A percentile compares a stretch with the other conserved stretches of the same genome.
Conservation (phyloP, 2,113 vertebrate species). For the Tylochromis polylepis region DNA sequence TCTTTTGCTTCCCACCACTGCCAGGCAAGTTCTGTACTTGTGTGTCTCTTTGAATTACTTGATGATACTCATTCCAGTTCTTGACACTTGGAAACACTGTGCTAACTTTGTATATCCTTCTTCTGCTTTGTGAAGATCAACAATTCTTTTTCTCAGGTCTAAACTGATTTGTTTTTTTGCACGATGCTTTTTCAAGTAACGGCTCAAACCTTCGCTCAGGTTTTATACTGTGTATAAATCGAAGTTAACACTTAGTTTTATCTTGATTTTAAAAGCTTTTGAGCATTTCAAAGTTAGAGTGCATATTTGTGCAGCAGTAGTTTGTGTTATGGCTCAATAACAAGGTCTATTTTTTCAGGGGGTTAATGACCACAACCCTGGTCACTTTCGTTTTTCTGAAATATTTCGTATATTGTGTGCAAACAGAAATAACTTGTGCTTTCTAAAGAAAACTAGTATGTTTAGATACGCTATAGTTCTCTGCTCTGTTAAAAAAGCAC, state of each 20-base stretch:
- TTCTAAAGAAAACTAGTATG: background rate
- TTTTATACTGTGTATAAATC: background rate
- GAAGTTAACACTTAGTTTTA: background rate
- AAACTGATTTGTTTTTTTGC: background rate
- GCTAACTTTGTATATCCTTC: background rate
- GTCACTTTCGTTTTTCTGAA: background rate
- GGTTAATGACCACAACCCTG: background rate
- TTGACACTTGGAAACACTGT: background rate
- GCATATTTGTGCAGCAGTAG: too few relatives aligned
- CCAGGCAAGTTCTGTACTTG: rapidly evolving
- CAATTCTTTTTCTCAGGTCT: background rate
- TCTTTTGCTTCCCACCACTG: background rate
- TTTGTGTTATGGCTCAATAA: background rate
- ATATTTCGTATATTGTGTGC: background rate
- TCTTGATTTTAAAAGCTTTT: background rate
- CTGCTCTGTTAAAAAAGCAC: background rate
- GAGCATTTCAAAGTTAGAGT: background rate
- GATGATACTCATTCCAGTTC: background rate
- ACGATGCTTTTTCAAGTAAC: background rate
- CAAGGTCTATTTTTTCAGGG: background rate
- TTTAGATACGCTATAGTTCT: background rate
- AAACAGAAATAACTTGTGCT: background rate
- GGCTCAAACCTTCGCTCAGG: background rate
- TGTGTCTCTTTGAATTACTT: background rate
- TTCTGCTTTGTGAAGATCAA: background rate